Conservation (phyloP, 2,888 invertebrate genomes). For the Platerodrilus igneus region DNA sequence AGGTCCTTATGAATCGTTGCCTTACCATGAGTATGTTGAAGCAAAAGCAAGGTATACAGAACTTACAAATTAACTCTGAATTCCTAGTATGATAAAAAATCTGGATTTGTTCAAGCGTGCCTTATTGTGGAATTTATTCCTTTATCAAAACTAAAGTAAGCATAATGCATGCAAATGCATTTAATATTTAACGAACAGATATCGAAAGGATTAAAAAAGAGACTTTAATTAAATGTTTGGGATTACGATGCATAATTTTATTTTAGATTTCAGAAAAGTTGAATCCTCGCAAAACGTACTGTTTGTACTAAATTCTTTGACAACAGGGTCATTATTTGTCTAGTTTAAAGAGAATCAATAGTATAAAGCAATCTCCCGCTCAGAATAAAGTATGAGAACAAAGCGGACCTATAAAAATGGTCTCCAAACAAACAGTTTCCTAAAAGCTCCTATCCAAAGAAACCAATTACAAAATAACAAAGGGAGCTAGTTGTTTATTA, state of each 20-base stretch:
- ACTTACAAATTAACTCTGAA: conserved; percentile 24
- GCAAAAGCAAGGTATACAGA: conserved; percentile 26
- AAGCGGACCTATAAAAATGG: conserved; percentile 19
- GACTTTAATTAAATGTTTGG: background rate
- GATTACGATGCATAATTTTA: background rate
- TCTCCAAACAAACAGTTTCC: conserved; percentile 18
- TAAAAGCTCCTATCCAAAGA: conserved; percentile 16
- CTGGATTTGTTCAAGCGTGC: conserved; percentile 2
- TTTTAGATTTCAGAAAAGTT: too few relatives aligned
- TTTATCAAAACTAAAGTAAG: background rate
- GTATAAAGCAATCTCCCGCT: conserved; percentile 13
- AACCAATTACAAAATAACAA: conserved; percentile 21
- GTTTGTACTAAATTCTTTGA: too few relatives aligned
- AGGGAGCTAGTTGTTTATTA: conserved; percentile 19
- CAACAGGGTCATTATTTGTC: background rate
- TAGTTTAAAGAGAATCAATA: conserved; percentile 10
- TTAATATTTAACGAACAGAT: too few relatives aligned
- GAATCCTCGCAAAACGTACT: too few relatives aligned
- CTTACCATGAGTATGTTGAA: conserved; percentile 32
- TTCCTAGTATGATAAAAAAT: conserved; percentile 2
- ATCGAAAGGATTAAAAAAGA: too few relatives aligned
- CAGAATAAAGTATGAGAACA: conserved; percentile 16
- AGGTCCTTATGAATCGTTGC: conserved; percentile 29
- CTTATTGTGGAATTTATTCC: conserved; percentile 3
- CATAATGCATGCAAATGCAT: conserved; percentile 1